These are phyloP conservation scores for Nemotelus pantherinus DNA, from an alignment of 2,888 invertebrate genomes.

Conservation along the genomic window DNA sequence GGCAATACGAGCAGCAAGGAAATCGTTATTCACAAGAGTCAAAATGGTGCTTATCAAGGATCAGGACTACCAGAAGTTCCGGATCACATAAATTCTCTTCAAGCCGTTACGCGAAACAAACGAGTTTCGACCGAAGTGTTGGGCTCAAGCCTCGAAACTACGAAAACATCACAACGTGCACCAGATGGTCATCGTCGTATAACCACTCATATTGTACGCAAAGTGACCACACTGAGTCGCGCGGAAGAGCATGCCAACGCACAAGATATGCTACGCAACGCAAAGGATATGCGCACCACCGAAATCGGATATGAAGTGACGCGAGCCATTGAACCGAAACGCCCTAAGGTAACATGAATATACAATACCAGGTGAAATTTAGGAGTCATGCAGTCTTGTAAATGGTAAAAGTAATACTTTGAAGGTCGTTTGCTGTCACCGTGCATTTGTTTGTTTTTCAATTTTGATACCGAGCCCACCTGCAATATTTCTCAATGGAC, in stretches of 20 bases:
- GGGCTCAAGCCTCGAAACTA: constrained; percentile 85
- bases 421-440: too few species aligned
- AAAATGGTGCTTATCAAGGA: constrained; percentile 60
- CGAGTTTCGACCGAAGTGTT: constrained; percentile 84
- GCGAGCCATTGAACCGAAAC: constrained; percentile 73
- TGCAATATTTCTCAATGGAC: too few species aligned
- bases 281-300: constrained; percentile 68
- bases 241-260: constrained; percentile 82
- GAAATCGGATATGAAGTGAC: constrained; percentile 67
- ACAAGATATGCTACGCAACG: constrained; percentile 70
- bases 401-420: too few species aligned
- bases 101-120: constrained; percentile 84
- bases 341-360: constrained; percentile 75
- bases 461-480: too few species aligned
- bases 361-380: neutral
- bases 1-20: constrained; percentile 31
- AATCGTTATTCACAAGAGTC: constrained; percentile 42
- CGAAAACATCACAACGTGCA: constrained; percentile 81
- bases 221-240: constrained; percentile 87
- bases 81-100: constrained; percentile 66
- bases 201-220: constrained; percentile 85
- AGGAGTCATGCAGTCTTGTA: too few species aligned
- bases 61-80: constrained; percentile 25
- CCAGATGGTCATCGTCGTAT: constrained; percentile 83
- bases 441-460: too few species aligned